Conservation (phyloP, 2,797 vertebrate genomes). For the Octomys mimax region DNA sequence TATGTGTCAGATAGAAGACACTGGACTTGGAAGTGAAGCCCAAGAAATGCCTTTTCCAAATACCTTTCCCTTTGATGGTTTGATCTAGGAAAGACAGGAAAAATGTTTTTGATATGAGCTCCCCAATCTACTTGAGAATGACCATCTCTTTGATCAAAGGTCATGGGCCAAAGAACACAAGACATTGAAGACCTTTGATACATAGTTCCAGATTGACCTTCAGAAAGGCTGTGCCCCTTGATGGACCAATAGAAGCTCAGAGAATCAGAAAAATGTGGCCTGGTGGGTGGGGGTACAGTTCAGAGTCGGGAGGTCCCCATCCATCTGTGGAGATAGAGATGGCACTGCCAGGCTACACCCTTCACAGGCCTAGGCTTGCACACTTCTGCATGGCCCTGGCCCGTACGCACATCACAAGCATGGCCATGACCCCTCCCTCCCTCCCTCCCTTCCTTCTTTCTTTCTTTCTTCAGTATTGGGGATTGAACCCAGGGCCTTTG, state of each 20-base stretch:
- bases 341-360: neutral
- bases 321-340: rapidly evolving
- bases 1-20: neutral
- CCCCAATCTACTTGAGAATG: neutral
- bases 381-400: neutral
- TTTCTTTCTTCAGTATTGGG: neutral
- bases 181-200: neutral
- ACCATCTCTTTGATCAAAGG: neutral
- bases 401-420: neutral
- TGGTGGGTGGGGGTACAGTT: neutral
- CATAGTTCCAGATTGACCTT: slow-evolving; percentile 19
- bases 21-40: neutral
- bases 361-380: neutral
- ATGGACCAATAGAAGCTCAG: neutral
- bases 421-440: neutral
- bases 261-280: neutral
- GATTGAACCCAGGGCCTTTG: neutral
- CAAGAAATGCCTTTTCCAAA: neutral
- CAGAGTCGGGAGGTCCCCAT: neutral
- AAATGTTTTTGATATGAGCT: neutral
- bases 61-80: neutral
- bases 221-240: slow-evolving; percentile 33
- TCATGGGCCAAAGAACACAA: neutral
- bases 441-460: neutral
- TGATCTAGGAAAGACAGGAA: slow-evolving; percentile 1